Base-by-base conservation (phyloP, 2,888 invertebrate genomes). In the Stenchaetothrips biformis region DNA sequence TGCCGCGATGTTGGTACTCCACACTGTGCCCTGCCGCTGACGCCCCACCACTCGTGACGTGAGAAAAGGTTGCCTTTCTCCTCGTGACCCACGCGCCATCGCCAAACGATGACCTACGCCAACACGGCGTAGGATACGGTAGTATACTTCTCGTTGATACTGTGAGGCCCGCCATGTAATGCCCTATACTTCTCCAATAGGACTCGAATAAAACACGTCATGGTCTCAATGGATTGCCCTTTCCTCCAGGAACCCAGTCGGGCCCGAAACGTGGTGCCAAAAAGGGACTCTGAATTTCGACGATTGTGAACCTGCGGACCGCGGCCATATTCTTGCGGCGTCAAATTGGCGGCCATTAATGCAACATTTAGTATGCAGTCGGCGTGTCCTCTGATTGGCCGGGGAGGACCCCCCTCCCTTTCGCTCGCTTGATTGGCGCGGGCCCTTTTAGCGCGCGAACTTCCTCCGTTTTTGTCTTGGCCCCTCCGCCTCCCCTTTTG, bases 321-420 rank as follows among this genome's bases (percentile, higher is more conserved):
- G 37, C 37, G 4, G 37, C 37, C 37, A 37, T 37, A 37, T 37
- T 37, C 37, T 37, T 53, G 53, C 2, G 53, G 53, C 16, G 16
- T 13, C 16, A 59, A 59, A 13, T 59, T 59, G 18, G 18, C 59
- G 59, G 4, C 59, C 67, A 21, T 74, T 74, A 74, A 74, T 74
- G 67, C 21, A 74, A 74, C 25, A 74, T 74, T 74, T 74, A 74
- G 67, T 25, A 74, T 74, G 67, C 67, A 74, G 13, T 59, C 18
- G 18, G 59, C 67, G 67, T 21, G 25, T 21, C 67, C 25, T 21
- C 67, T 6, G 21, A 21, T 74, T 11, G 67, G 21, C 67, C 25
- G 2, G 21, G 21, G 67, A 21, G 67, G 67, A 25, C 21, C 67
- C 67, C 21, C 67, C 7, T 25, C 25, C 67, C 25, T 21, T 25